Percentiles rank a stretch among this genome's conserved stretches.
Conservation (phyloP, 2,113 vertebrate genomes). For the Loxodonta africana region DNA sequence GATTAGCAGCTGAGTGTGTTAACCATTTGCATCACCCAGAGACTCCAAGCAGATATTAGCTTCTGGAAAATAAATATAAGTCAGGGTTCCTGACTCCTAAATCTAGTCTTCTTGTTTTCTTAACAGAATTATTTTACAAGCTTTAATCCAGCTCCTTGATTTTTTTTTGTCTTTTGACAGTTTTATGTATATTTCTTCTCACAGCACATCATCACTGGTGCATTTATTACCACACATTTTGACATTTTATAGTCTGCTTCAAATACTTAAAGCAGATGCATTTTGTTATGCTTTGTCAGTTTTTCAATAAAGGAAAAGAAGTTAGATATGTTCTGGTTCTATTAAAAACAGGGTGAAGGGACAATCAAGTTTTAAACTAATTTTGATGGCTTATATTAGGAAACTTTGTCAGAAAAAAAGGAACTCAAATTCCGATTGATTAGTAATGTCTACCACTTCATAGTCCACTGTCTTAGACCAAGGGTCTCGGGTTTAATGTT, state of each 20-base stretch:
- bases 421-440: slow-evolving; percentile 68
- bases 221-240: slow-evolving; percentile 31
- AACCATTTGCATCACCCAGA: background rate
- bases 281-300: slow-evolving; percentile 58
- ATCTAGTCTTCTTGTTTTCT: background rate
- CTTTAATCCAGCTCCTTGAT: background rate
- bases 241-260: slow-evolving; percentile 10
- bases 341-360: slow-evolving; percentile 52
- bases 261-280: slow-evolving; percentile 58
- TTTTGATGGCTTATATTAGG: slow-evolving; percentile 70
- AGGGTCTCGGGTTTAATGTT: background rate
- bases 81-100: background rate
- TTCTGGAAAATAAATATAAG: background rate
- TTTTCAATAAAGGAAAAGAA: slow-evolving; percentile 74
- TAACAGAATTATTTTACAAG: slow-evolving; percentile 43
- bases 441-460: slow-evolving; percentile 21
- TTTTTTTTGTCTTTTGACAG: slow-evolving; percentile 13
- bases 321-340: slow-evolving; percentile 30
- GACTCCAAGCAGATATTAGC: background rate
- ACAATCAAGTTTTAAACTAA: slow-evolving; percentile 71
- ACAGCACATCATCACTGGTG: slow-evolving; percentile 10
- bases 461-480: background rate
- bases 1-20: background rate
- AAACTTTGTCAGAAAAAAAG: slow-evolving; percentile 71
- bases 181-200: slow-evolving; percentile 59